A percentile compares a stretch with the other conserved stretches of the same genome.
These are phyloP conservation scores for Xylocopa sonorina DNA, from an alignment of 1,140 invertebrate genomes.

Conservation along the genomic window DNA sequence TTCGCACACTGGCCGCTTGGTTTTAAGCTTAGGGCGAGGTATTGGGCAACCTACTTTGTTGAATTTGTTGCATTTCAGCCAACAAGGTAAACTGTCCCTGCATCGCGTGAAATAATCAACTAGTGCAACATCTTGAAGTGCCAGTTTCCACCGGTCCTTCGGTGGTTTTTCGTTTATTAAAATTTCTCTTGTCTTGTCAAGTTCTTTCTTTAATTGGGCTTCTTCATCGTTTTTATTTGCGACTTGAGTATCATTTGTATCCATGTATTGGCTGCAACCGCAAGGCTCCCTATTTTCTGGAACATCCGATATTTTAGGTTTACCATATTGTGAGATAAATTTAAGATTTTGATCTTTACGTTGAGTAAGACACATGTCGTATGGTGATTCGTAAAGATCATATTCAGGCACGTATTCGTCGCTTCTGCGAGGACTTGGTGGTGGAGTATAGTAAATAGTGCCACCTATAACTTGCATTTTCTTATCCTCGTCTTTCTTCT, in stretches of 20 bases:
- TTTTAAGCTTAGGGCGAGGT: constrained; percentile 39
- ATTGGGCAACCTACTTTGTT: constrained; percentile 12
- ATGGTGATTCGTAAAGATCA: constrained; percentile 68
- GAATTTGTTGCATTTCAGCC: constrained; percentile 57
- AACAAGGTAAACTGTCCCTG: constrained; percentile 58
- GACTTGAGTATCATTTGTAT: neutral
- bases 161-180: constrained; percentile 23
- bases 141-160: constrained; percentile 54
- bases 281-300: constrained; percentile 21
- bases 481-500: constrained; percentile 24
- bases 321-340: constrained; percentile 39
- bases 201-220: neutral
- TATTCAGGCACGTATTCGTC: constrained; percentile 76
- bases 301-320: constrained; percentile 20
- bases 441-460: constrained; percentile 67
- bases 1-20: constrained; percentile 73
- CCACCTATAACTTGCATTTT: constrained; percentile 64
- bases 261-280: constrained; percentile 27
- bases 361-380: constrained; percentile 53
- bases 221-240: neutral
- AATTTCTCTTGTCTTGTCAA: constrained; percentile 16
- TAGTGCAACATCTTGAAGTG: constrained; percentile 63
- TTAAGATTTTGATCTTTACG: constrained; percentile 34
- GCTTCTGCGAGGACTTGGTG: constrained; percentile 66
- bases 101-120: constrained; percentile 60